phyloP scores from a whole-genome alignment of 2,113 vertebrate species.

The Sitta europaea region DNA sequence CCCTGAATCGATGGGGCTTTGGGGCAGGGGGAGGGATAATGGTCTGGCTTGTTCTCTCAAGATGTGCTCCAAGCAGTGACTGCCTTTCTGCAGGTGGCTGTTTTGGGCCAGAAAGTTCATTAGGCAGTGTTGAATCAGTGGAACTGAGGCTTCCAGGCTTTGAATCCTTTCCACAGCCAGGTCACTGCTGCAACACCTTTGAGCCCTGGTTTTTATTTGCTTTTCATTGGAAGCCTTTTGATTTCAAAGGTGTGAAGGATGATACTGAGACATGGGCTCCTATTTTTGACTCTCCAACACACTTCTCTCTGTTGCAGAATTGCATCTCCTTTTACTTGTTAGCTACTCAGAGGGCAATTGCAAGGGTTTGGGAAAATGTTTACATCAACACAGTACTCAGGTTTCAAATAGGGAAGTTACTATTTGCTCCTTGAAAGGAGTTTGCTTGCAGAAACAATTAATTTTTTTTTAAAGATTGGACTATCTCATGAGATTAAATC shows the following conservation, averaged over 20 bases:
- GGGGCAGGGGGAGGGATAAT: not conserved
- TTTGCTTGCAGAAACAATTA: not conserved
- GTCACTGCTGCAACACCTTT: not conserved
- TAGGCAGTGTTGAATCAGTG: not conserved
- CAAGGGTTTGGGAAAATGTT: not conserved
- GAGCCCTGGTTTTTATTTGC: not conserved
- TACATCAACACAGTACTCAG: not conserved
- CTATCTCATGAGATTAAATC: not conserved
- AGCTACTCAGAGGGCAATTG: not conserved
- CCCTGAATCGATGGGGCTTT: not conserved
- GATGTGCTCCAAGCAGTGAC: not conserved
- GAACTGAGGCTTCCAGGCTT: not conserved
- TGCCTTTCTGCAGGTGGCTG: not conserved
- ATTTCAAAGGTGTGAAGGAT: not conserved
- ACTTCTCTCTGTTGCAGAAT: not conserved
- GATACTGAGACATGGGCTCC: not conserved
- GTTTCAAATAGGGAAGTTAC: not conserved
- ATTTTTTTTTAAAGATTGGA: not conserved
- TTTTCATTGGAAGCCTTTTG: slow-evolving; percentile 12
- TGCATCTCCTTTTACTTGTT: not conserved
- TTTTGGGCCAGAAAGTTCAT: not conserved
- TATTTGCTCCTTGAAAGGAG: not conserved
- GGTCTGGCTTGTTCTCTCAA: not conserved
- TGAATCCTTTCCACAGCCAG: not conserved
- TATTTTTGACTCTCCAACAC: not conserved